Base-by-base conservation (phyloP, 2,113 vertebrate species). In the Psilopsiagon aurifrons region DNA sequence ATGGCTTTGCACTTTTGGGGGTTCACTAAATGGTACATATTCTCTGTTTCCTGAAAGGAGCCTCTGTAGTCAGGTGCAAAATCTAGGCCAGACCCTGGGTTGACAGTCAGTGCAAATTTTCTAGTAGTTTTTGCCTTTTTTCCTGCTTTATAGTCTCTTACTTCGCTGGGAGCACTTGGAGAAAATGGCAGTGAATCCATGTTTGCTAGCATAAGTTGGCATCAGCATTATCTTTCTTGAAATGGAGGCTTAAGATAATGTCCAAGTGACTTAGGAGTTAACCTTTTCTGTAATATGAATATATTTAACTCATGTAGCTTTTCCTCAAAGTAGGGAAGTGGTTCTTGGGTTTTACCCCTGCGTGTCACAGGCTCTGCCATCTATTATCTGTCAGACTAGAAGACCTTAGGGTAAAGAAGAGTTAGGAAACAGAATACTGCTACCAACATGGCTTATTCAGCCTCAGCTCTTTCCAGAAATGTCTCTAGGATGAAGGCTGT, bases 151-250 rank as follows among this genome's bases (percentile, higher is more conserved):
- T 63, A 80, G 24, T 54, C 31, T 83, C 49, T 66, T 83, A 39
- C 17, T 92, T 60, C 27, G 11, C 23, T 59, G 35, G n/a, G 29
- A 92, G 24, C 22, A 17, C 52, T 77, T 73, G 19, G 51, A 63
- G 74, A 29, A 62, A 67, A 67, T 47, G 59, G 7, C 10, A 19
- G 18, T 44, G 51, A 92, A 39, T 41, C 35, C 55, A 11, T 83
- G 78, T 94, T 93, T 88, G 76, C 39, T 88, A 60, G 14, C 0
- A 0, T 86, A 84, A 97, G 68, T 93, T 88, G 88, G 83, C 88
- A 90, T 67, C 70, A 77, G 41, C 37, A 47, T 83, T 80, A 88
- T 87, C 44, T 86, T 7, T 13, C 74, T 64, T 86, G 39, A 88
- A 78, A 78, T 64, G 47, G 83, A 94, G 43, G 55, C 55, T 86